Evolutionary conservation across 2,888 invertebrate genomes (phyloP).

Genomic region (Sarcophaga subvicina): DNA sequence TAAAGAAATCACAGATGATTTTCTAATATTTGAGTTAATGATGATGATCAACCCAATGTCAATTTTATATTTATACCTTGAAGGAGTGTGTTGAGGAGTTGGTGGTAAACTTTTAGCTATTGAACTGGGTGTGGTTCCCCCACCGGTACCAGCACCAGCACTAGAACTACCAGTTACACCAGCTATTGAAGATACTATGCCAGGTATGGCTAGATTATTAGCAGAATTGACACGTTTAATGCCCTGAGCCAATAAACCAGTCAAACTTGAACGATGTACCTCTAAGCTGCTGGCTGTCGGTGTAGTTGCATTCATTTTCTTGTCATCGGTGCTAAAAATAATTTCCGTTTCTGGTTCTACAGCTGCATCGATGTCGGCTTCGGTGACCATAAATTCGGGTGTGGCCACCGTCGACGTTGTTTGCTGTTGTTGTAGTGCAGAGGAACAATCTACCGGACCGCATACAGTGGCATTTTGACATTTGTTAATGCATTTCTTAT

Average conservation of each 20-base stretch:
- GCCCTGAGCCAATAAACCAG: conserved; percentile 82
- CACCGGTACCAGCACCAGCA: conserved; percentile 5
- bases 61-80: conserved; percentile 80
- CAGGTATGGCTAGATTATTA: conserved; percentile 86
- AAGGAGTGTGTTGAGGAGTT: conserved; percentile 89
- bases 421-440: conserved; percentile 78
- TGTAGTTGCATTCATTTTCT: conserved; percentile 41
- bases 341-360: conserved; percentile 72
- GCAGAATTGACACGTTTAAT: conserved; percentile 88
- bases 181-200: conserved; percentile 82
- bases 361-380: conserved; percentile 74
- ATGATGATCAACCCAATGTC: not conserved
- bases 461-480: conserved; percentile 90
- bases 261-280: conserved; percentile 80
- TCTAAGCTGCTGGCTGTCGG: conserved; percentile 70
- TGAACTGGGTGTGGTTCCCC: conserved; percentile 39
- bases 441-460: conserved; percentile 81
- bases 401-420: conserved; percentile 68
- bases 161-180: conserved; percentile 55
- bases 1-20: conserved; percentile 84
- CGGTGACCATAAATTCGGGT: conserved; percentile 83
- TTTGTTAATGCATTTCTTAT: conserved; percentile 96
- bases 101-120: conserved; percentile 87
- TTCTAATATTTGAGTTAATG: conserved; percentile 79
- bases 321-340: conserved; percentile 43